Percentiles rank a stretch among this genome's conserved stretches.
These are phyloP conservation scores for Brenthis ino DNA, from an alignment of 2,888 invertebrate species.

Conservation along the genomic window DNA sequence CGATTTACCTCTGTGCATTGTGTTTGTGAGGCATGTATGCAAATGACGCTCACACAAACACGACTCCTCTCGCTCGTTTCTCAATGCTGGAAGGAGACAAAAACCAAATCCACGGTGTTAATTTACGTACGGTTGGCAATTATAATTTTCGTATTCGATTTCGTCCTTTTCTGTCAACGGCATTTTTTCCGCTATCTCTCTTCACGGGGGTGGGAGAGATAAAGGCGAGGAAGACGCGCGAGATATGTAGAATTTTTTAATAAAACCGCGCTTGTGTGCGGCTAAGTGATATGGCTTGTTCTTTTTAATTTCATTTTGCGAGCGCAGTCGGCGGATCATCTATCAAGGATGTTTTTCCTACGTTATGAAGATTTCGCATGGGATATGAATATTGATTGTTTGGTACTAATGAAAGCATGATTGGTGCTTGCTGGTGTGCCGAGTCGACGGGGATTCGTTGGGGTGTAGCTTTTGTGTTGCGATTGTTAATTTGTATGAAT, in stretches of 20 bases:
- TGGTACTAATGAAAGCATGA: constrained; percentile 77
- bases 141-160: constrained; percentile 77
- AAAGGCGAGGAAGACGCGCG: constrained; percentile 73
- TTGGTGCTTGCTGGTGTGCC: constrained; percentile 75
- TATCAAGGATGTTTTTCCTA: constrained; percentile 63
- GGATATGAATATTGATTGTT: constrained; percentile 82
- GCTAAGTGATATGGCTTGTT: constrained; percentile 82
- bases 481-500: constrained; percentile 6
- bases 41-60: constrained; percentile 68
- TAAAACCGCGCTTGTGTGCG: constrained; percentile 79
- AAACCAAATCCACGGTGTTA: constrained; percentile 75
- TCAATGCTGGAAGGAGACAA: constrained; percentile 53
- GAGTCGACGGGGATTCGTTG: constrained; percentile 56
- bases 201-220: constrained; percentile 65
- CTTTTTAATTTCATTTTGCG: constrained; percentile 80
- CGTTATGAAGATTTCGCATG: constrained; percentile 77
- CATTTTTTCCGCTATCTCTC: constrained; percentile 72
- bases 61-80: constrained; percentile 49
- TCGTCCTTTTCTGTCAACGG: constrained; percentile 69
- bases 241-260: constrained; percentile 82
- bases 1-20: constrained; percentile 77
- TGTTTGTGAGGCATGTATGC: constrained; percentile 75
- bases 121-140: constrained; percentile 82
- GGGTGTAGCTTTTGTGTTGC: constrained; percentile 53
- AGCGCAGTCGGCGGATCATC: constrained; percentile 70